phyloP scores from a whole-genome alignment of 2,113 vertebrate genomes.

The Phainopepla nitens region DNA sequence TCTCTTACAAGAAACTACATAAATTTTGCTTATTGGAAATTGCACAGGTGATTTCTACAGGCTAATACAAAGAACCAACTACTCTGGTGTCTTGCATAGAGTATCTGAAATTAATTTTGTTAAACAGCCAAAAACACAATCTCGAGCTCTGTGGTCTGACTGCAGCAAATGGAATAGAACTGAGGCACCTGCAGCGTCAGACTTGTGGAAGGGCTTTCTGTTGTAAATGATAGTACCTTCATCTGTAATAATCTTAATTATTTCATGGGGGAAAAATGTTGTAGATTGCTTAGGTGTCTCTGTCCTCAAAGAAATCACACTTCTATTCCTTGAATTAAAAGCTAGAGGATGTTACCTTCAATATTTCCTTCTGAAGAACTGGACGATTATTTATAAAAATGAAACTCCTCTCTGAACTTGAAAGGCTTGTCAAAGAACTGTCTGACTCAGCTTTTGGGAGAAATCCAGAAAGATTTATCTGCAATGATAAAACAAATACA shows the following conservation, averaged over 20 bases:
- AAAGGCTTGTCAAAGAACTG: constrained; percentile 78
- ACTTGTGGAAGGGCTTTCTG: neutral
- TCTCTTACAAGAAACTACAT: neutral
- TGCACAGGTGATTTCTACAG: neutral
- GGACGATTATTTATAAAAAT: constrained; percentile 89
- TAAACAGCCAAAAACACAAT: neutral
- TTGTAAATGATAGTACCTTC: neutral
- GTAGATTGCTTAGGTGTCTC: neutral
- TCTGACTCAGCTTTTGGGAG: constrained; percentile 85
- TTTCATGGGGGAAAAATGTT: neutral
- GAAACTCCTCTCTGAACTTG: constrained; percentile 85
- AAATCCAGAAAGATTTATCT: constrained; percentile 89
- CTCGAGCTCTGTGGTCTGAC: neutral
- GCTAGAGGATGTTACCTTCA: constrained; percentile 81
- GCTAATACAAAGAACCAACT: neutral
- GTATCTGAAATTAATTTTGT: neutral
- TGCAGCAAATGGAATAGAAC: neutral
- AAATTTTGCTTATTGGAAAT: neutral
- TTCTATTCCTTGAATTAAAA: neutral
- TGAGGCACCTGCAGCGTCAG: neutral
- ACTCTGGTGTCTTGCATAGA: neutral
- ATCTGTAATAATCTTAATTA: neutral
- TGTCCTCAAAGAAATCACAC: neutral
- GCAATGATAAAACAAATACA: constrained; percentile 24
- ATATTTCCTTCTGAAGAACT: constrained; percentile 88